Conservation (phyloP, 2,797 vertebrate species). For the Etheostoma perlongum region DNA sequence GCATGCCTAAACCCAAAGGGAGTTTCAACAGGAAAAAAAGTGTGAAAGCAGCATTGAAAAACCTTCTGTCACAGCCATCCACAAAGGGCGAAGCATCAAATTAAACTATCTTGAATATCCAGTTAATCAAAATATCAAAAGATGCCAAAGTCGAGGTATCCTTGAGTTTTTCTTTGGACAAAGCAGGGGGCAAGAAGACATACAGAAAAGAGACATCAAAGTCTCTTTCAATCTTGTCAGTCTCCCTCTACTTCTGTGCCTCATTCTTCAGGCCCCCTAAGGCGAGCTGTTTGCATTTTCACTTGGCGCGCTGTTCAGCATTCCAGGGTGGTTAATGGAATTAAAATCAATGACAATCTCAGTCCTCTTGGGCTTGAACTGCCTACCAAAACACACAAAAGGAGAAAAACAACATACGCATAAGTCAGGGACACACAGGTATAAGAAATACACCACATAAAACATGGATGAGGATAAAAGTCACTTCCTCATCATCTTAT, state of each 20-base stretch:
- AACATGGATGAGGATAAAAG: conserved; percentile 21
- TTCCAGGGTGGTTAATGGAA: conserved; percentile 88
- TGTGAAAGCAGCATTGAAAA: conserved; percentile 7
- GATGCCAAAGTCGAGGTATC: conserved; percentile 49
- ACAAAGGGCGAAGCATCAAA: conserved; percentile 37
- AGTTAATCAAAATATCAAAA: conserved; percentile 59
- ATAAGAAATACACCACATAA: conserved; percentile 12
- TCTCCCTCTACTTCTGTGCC: conserved; percentile 13
- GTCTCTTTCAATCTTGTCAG: conserved; percentile 51
- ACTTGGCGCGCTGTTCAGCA: conserved; percentile 66
- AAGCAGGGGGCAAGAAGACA: conserved; percentile 47
- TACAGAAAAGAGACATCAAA: conserved; percentile 53
- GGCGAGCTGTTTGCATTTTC: conserved; percentile 59
- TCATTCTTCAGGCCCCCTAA: conserved; percentile 27
- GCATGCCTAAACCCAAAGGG: conserved; percentile 12
- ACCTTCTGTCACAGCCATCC: conserved; percentile 14
- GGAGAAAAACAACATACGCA: neutral
- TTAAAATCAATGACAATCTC: conserved; percentile 95
- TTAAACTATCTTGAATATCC: conserved; percentile 35
- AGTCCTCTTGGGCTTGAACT: conserved; percentile 90
- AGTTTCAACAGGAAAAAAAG: conserved; percentile 11
- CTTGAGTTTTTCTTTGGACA: conserved; percentile 57
- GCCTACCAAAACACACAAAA: conserved; percentile 84
- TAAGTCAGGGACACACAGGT: conserved; percentile 1
- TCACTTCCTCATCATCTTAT: conserved; percentile 28